Conservation (phyloP, 2,113 vertebrate genomes). For the Barbus barbus region DNA sequence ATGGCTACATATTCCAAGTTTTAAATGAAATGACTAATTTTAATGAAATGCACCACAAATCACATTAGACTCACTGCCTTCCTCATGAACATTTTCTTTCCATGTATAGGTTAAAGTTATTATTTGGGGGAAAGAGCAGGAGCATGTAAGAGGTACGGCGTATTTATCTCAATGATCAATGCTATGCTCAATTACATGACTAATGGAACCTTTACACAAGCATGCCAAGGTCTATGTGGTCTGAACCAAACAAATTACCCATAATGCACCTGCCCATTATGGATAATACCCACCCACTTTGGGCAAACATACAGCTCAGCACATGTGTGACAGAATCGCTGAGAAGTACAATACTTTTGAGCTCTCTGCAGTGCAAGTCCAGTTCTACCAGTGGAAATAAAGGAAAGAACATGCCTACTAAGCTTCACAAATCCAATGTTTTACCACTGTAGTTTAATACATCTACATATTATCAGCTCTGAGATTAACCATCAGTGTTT, state of each 20-base stretch:
- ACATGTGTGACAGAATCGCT: conserved; percentile 5
- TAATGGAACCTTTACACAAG: conserved; percentile 31
- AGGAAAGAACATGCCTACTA: background rate
- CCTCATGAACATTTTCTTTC: background rate
- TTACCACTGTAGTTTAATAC: background rate
- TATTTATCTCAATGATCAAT: conserved; percentile 20
- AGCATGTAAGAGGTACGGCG: background rate
- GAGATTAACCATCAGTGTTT: background rate
- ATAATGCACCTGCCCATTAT: conserved; percentile 17
- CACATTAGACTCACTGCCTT: background rate
- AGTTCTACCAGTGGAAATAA: conserved; percentile 1
- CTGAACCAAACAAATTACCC: conserved; percentile 11
- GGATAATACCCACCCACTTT: conserved; percentile 21
- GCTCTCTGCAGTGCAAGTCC: background rate
- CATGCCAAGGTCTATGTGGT: conserved; percentile 28
- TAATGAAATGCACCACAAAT: background rate
- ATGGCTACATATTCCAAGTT: background rate
- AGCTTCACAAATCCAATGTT: background rate
- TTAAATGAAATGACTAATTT: background rate
- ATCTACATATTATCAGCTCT: background rate
- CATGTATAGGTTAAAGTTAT: background rate
- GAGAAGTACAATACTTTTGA: conserved; percentile 9
- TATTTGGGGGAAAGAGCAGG: background rate
- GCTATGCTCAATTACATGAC: conserved; percentile 19
- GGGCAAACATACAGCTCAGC: conserved; percentile 16